phyloP scores from a whole-genome alignment of 2,888 invertebrate species.

The Sicus ferrugineus region DNA sequence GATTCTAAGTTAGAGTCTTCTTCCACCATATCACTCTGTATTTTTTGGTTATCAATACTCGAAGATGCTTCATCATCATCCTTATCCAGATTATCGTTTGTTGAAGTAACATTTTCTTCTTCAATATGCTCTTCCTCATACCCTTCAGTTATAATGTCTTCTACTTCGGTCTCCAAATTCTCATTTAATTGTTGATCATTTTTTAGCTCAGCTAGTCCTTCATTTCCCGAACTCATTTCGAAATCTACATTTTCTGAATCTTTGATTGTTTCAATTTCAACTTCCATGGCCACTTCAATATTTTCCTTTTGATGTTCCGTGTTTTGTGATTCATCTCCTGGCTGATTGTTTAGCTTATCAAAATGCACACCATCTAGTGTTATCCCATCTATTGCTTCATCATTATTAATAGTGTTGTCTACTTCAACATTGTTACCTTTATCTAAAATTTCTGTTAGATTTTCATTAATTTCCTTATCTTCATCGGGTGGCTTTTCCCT shows the following conservation, averaged over 20 bases:
- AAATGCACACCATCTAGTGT: conserved; percentile 3
- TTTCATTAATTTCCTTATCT: conserved; percentile 31
- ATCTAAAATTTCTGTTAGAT: conserved; percentile 20
- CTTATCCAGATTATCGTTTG: not conserved
- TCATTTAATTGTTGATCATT: not conserved
- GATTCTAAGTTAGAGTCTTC: not conserved
- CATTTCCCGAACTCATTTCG: not conserved
- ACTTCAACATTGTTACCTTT: not conserved
- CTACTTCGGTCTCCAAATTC: not conserved
- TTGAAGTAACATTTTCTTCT: not conserved
- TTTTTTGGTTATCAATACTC: no score
- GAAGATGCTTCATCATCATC: not conserved
- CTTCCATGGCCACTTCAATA: conserved; percentile 29
- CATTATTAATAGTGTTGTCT: not conserved
- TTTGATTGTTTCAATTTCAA: conserved; percentile 24
- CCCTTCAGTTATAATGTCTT: not conserved
- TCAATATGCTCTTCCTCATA: not conserved
- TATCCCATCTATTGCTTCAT: not conserved
- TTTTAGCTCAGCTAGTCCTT: not conserved
- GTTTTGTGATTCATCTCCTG: not conserved
- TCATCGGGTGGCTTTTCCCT: no score
- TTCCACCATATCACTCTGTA: conserved; percentile 7
- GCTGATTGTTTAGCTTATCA: conserved; percentile 1
- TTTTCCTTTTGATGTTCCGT: conserved; percentile 7
- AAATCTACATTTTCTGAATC: conserved; percentile 11